Conservation (phyloP, 2,888 invertebrate species). For the Ashinkailepas kermadecensis region DNA sequence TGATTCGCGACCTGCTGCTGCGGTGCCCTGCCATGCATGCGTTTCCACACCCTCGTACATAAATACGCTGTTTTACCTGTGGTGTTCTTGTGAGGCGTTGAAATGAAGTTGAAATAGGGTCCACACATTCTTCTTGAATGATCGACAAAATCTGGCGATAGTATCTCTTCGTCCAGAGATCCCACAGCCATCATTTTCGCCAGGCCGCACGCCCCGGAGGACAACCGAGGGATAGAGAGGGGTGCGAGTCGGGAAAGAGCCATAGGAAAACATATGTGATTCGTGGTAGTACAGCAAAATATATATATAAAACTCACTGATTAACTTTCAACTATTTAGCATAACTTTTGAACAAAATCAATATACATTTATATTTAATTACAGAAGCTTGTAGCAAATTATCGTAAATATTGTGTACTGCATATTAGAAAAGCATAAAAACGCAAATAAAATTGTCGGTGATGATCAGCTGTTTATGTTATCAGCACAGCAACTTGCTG, state of each 20-base stretch:
- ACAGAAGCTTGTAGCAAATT: not conserved
- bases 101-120: conserved; percentile 6
- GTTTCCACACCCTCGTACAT: not conserved
- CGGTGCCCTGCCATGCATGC: not conserved
- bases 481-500: too few species aligned
- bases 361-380: too few species aligned
- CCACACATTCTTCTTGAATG: conserved; percentile 20
- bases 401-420: not conserved
- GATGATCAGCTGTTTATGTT: not conserved
- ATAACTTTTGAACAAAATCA: not conserved
- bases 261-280: conserved; percentile 12
- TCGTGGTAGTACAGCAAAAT: conserved; percentile 3
- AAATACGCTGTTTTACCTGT: conserved; percentile 6
- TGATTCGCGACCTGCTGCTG: conserved; percentile 1
- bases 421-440: not conserved
- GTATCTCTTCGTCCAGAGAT: conserved; percentile 17
- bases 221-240: conserved; percentile 14
- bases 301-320: not conserved
- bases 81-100: conserved; percentile 2
- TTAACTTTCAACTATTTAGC: not conserved
- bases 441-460: not conserved
- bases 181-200: conserved; percentile 23
- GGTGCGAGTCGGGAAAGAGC: not conserved
- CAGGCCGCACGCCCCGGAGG: conserved; percentile 5
- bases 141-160: conserved; percentile 8